Conservation (phyloP, 1,140 invertebrate genomes). For the Tetragnatha versicolor region DNA sequence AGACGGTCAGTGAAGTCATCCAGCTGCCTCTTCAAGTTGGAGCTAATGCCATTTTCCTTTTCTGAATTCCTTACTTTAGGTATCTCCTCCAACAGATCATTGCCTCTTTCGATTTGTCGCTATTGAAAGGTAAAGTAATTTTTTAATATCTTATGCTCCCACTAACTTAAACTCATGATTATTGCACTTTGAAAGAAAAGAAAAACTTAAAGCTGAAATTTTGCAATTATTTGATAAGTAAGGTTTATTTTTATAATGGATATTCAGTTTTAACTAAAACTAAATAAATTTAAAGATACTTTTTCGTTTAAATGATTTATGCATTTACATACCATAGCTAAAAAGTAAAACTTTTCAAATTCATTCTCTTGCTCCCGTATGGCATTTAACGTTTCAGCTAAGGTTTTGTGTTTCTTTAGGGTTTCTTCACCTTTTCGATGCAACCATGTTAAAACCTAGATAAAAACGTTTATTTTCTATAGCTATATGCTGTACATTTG, state of each 20-base stretch:
- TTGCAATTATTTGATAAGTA: too few relatives aligned
- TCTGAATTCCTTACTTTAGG: slow-evolving; percentile 62
- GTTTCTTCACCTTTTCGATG: slow-evolving; percentile 76
- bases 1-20: slow-evolving; percentile 76
- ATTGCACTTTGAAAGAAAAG: too few relatives aligned
- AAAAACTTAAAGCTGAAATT: too few relatives aligned
- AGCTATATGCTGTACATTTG: too few relatives aligned
- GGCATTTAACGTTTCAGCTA: slow-evolving; percentile 70
- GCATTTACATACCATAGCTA: slow-evolving; percentile 78
- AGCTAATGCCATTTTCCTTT: slow-evolving; percentile 61
- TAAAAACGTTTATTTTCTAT: too few relatives aligned
- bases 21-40: slow-evolving; percentile 74
- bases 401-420: slow-evolving; percentile 70
- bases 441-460: slow-evolving; percentile 77
- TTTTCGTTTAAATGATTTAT: too few relatives aligned
- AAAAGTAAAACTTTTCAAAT: slow-evolving; percentile 83
- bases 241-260: neutral
- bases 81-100: slow-evolving; percentile 78
- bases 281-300: neutral
- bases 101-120: slow-evolving; percentile 82
- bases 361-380: slow-evolving; percentile 77
- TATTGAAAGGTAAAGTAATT: slow-evolving; percentile 61
- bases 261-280: neutral
- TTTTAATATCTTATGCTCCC: neutral
- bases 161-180: neutral